Conservation (phyloP, 2,797 vertebrate species). For the Fistularia tabacaria region DNA sequence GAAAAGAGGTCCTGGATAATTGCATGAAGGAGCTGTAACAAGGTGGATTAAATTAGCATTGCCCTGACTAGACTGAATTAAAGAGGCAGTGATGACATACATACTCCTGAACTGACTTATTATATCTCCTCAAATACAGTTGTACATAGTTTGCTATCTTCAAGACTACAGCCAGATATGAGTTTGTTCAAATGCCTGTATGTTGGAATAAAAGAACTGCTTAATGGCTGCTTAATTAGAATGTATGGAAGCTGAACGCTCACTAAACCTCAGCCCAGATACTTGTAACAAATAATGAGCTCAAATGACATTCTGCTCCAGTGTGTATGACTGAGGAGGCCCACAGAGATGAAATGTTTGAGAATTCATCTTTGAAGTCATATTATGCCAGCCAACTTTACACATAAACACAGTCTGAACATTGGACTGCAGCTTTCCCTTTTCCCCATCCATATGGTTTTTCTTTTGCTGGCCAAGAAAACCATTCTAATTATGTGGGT, state of each 20-base stretch:
- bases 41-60: constrained; percentile 70
- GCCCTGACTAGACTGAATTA: constrained; percentile 65
- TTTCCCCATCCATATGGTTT: too few species aligned
- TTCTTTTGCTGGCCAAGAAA: neutral
- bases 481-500: neutral
- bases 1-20: constrained; percentile 62
- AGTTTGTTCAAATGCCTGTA: constrained; percentile 23
- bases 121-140: constrained; percentile 42
- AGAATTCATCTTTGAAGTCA: neutral
- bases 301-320: constrained; percentile 13
- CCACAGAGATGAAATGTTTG: constrained; percentile 1
- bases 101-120: constrained; percentile 50
- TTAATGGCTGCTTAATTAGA: too few species aligned
- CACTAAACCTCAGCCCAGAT: constrained; percentile 2
- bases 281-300: constrained; percentile 24
- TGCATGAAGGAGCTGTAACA: constrained; percentile 68
- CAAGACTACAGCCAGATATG: constrained; percentile 10
- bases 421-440: neutral
- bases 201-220: constrained; percentile 8
- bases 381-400: neutral
- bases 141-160: constrained; percentile 19
- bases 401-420: neutral
- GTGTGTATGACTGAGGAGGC: neutral
- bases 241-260: constrained; percentile 2
- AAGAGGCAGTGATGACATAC: constrained; percentile 53